Base-by-base conservation (phyloP, 2,113 vertebrate genomes). In the Alces alces region DNA sequence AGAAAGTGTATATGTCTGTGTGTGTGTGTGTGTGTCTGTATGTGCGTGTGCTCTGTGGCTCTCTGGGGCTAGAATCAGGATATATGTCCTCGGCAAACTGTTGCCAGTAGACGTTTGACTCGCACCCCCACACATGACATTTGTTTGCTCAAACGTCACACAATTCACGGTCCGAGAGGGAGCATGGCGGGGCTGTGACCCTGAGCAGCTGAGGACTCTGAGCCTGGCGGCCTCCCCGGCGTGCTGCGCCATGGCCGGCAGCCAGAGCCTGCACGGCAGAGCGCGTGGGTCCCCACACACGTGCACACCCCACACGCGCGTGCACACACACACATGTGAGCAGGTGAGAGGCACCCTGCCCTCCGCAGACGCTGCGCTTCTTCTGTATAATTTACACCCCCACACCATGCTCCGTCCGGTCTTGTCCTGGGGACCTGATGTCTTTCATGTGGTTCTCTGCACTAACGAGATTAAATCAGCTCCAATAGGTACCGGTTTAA, bases 401-500 rank as follows among this genome's bases (percentile, higher is more conserved):
- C 36, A 58, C 96, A 97, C 97, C 94, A 28, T 98, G 97, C 98
- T 80, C 54, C 91, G 97, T 84, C 98, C 98, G 98, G 43, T 98
- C 96, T 91, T 93, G 70, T 98, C 96, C 94, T 89, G 1, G 96
- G 97, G 78, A 70, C 98, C 98, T 97, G 97, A 97, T 98, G 98
- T 97, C 98, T 99, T 99, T 99, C 98, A 98, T 99, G 98, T 98
- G 98, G 99, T 99, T 99, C 94, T 97, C 96, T 98, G 97, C 0
- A 91, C 98, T 99, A 98, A 98, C 89, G 0, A 98, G 98, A 99
- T 99, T 99, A 99, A 98, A 99, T 99, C 98, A 91, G 97, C 98
- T 98, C 98, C 98, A 99, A 98, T 99, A 99, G 99, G 98, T 98
- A 98, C 98, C 52, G 3, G 98, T 98, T 99, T 99, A 99, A 99